Percentiles rank a stretch among this genome's conserved stretches.
Conservation (phyloP, 2,888 invertebrate genomes). For the Drosophila demipolita region DNA sequence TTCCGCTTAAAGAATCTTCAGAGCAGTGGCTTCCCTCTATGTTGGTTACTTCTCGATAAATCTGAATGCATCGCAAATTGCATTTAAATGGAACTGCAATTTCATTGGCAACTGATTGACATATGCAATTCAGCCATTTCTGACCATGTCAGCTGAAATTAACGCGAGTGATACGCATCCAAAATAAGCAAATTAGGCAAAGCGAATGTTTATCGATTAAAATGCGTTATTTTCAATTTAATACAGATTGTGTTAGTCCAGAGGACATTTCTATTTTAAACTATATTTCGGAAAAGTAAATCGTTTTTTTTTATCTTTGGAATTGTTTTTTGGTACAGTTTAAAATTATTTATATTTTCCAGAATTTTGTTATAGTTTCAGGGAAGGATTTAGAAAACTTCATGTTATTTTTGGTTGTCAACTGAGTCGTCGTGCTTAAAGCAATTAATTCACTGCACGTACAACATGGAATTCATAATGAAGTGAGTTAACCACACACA, state of each 20-base stretch:
- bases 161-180: constrained; percentile 59
- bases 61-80: background rate
- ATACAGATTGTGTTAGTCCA: background rate
- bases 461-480: constrained; percentile 37
- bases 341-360: background rate
- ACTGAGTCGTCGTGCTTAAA: background rate
- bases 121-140: constrained; percentile 61
- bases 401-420: background rate
- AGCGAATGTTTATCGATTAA: background rate
- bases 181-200: constrained; percentile 40
- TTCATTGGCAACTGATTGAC: constrained; percentile 18
- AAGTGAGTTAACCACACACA: constrained; percentile 13
- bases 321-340: background rate
- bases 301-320: background rate
- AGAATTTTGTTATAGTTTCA: background rate
- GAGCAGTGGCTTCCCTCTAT: background rate
- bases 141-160: constrained; percentile 52
- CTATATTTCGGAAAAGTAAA: background rate
- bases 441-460: constrained; percentile 27
- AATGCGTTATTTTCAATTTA: background rate
- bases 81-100: constrained; percentile 36
- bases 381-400: background rate
- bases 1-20: background rate
- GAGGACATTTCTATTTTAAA: background rate
- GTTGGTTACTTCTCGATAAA: background rate